Evolutionary conservation across 2,797 vertebrate genomes (phyloP), one percentile per base, ranked within the genome.

Genomic region (Catamblyrhynchus diadema): DNA sequence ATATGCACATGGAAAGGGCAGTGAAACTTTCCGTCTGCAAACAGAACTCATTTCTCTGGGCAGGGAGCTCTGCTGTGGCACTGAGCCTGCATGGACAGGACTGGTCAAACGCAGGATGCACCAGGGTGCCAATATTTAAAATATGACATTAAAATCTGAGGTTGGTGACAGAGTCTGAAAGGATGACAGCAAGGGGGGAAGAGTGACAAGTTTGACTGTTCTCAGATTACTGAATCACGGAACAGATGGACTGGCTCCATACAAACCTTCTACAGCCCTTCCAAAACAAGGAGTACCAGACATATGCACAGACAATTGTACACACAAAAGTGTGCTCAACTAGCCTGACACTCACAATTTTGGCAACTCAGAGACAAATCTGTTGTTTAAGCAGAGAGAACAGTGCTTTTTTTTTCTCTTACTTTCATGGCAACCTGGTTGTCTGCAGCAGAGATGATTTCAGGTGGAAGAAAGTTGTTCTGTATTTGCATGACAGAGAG

Each of bases 281-380:
- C 87, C 91, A 93, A 81, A 94, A 77, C 73, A 82, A 93, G 91
- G 81, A 89, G 61, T 45, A 94, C 78, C 84, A 94, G 91, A 90
- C 87, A 91, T 54, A 94, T 54, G 91, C 28, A 86, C 50, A 32
- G 56, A 78, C 91, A 90, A 82, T 41, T 91, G 82, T 61, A 78
- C 84, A 2, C 75, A 85, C 74, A 33, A 50, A 82, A 89, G 79
- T 60, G 82, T 72, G 50, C 75, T 88, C 72, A 65, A 69, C 69
- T 78, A 85, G 44, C 81, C 83, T 33, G n/a, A 89, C 0, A 0
- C 75, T 92, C 80, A 77, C 42, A 83, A 44, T 78, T 94, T 89
- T 89, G 87, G 89, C 81, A 94, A 77, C 57, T 71, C 39, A 16
- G 15, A 75, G 72, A 71, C 56, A 94, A 94, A 96, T 80, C 79